Evolutionary conservation across 2,113 vertebrate species (phyloP).

Genomic region (Oxyruncus cristatus): DNA sequence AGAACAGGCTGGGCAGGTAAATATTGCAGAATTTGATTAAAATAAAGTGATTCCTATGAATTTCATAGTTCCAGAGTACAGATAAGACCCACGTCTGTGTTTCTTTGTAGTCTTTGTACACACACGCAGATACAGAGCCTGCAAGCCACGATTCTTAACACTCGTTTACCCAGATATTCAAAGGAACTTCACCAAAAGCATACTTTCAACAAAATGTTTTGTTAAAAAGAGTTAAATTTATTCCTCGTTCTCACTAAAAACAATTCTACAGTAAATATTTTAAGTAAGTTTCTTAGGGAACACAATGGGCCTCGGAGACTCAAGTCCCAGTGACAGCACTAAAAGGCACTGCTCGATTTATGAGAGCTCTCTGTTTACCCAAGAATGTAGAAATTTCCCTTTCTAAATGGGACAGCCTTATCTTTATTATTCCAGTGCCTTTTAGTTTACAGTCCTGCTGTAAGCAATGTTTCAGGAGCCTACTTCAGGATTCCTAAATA

Average conservation of each 20-base stretch:
- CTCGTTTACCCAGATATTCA: background rate
- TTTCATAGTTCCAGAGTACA: background rate
- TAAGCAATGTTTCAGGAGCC: constrained; percentile 64
- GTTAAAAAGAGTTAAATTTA: constrained; percentile 44
- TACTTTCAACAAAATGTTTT: background rate
- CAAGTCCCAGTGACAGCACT: constrained; percentile 42
- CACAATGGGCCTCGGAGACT: constrained; percentile 39
- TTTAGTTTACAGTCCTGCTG: constrained; percentile 68
- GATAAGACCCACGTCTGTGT: background rate
- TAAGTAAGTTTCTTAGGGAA: constrained; percentile 63
- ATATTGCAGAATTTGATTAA: background rate
- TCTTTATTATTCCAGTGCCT: constrained; percentile 74
- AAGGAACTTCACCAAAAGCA: background rate
- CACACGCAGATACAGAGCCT: background rate
- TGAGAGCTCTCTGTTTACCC: constrained; percentile 62
- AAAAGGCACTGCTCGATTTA: constrained; percentile 63
- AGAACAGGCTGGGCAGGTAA: background rate
- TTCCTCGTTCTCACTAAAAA: constrained; percentile 14
- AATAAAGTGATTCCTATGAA: background rate
- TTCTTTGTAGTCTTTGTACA: background rate
- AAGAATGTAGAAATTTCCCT: constrained; percentile 72
- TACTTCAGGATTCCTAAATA: constrained; percentile 62
- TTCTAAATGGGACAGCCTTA: constrained; percentile 70
- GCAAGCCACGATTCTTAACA: background rate
- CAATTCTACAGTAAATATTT: constrained; percentile 71